Base-by-base conservation (phyloP, 1,140 invertebrate species). In the Sesamia nonagrioides region DNA sequence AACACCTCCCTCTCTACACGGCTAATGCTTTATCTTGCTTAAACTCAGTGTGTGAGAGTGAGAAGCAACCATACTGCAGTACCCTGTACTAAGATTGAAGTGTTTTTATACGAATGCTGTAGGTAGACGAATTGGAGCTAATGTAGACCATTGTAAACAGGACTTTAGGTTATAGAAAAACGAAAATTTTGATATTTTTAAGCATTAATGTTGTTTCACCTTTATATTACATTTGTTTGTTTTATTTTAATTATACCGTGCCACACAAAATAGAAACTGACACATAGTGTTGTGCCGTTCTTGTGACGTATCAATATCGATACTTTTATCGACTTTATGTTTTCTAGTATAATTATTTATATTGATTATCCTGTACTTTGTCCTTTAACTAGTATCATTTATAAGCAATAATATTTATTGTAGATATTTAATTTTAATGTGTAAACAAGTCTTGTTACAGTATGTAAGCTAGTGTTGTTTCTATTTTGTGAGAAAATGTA, bases 401-500 rank as follows among this genome's bases (percentile, higher is more conserved):
- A 33, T 72, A 40, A 54, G n/a, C 6, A 17, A 54, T 52, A 71
- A 71, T 52, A 54, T 54, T 54, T 71, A 45, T 45, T 45, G 45
- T 58, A 58, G 60, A 33, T 58, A n/a, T 58, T 2, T 18, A 60
- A 35, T 60, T 40, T 66, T 66, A 21, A 66, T 66, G 17, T 66
- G 8, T 42, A 42, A 18, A 45, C 33, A 63, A 18, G 37, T 42
- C 8, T 18, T 66, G n/a, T 13, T 6, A 9, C 5, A 27, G 13
- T 13, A 60, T 35, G 27, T 42, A 21, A 40, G 17, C 17, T 42
- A 21, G 61, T 66, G 61, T 66, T 66, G 9, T 37, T 58, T 58
- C 37, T 74, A 74, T 60, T 74, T 74, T 74, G 71, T 74, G 71
- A 60, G 54, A 60, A 58, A 60, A n/a, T 60, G 54, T 60, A 60